Base-by-base conservation (phyloP, 2,113 vertebrate genomes). In the Typhlomys cinereus region DNA sequence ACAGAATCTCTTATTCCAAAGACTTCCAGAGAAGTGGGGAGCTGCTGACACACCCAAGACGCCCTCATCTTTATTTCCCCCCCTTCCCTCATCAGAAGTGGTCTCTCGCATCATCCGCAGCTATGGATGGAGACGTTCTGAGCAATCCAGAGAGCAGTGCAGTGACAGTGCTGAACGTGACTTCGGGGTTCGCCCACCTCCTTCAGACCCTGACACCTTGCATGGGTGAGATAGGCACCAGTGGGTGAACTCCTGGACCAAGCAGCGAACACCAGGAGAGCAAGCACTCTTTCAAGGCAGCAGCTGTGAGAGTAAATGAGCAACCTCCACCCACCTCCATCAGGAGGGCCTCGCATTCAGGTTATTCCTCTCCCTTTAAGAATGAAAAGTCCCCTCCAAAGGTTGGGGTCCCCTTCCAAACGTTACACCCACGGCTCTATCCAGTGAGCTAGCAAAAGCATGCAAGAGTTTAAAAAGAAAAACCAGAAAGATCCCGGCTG, bases 391-490 rank as follows among this genome's bases (percentile, higher is more conserved):
- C 18, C 48, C 59, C 34, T 62, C 80, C 36, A 41, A 36, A 46
- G n/a, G 23, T 62, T 67, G 75, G 70, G 82, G 11, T 41, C 39
- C 66, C 59, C 54, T 67, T 85, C 69, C n/a, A 64, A 74, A 80
- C 50, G 20, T 9, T 2, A 88, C 31, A 46, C 54, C 70, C 44
- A 57, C 62, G 82, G 62, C 25, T 36, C 57, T 69, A 84, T 84
- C 85, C 79, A n/a, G 84, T 39, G 46, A 20, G 7, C 48, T 73
- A 39, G 21, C 7, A 67, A 66, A 78, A 2, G 7, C 46, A 54
- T 50, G 39, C 36, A 79, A 86, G 62, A 9, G 5, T 25, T 83
- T 91, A 93, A 78, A 81, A 52, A 86, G 79, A 88, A 9, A 70
- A 62, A 88, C 48, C 20, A n/a, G 36, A 61, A 62, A 91, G 54